Evolutionary conservation across 2,113 vertebrate species (phyloP).

Genomic region (Mellivora capensis): DNA sequence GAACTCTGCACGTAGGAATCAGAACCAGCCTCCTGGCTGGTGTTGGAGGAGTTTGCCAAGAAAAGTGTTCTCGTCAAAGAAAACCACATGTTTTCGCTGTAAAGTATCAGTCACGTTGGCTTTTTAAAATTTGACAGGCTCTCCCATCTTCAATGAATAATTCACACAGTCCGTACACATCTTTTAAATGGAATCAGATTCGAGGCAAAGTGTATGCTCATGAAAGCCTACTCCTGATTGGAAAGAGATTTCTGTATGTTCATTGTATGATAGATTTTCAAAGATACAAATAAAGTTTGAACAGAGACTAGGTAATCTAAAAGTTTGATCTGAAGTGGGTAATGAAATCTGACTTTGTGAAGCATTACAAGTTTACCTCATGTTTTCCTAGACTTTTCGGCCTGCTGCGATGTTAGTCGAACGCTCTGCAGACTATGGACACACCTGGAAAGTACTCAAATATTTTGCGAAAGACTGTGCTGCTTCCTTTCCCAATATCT

Average conservation of each 20-base stretch:
- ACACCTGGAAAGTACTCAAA: constrained; percentile 87
- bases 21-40: background rate
- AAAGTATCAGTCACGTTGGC: background rate
- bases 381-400: constrained; percentile 87
- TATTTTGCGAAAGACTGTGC: constrained; percentile 91
- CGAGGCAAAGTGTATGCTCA: background rate
- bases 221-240: background rate
- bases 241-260: background rate
- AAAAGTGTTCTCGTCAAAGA: background rate
- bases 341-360: background rate
- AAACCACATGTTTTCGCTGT: background rate
- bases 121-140: background rate
- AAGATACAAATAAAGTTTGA: background rate
- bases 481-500: constrained; percentile 85
- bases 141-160: background rate
- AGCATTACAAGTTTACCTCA: background rate
- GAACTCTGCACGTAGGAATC: background rate
- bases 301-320: background rate
- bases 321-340: background rate
- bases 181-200: background rate
- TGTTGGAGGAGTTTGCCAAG: background rate
- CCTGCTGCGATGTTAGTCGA: constrained; percentile 94
- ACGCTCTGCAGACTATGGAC: constrained; percentile 88
- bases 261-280: background rate
- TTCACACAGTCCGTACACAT: background rate